Evolutionary conservation across 2,113 vertebrate genomes (phyloP).

Genomic region (Hemichromis elongatus): DNA sequence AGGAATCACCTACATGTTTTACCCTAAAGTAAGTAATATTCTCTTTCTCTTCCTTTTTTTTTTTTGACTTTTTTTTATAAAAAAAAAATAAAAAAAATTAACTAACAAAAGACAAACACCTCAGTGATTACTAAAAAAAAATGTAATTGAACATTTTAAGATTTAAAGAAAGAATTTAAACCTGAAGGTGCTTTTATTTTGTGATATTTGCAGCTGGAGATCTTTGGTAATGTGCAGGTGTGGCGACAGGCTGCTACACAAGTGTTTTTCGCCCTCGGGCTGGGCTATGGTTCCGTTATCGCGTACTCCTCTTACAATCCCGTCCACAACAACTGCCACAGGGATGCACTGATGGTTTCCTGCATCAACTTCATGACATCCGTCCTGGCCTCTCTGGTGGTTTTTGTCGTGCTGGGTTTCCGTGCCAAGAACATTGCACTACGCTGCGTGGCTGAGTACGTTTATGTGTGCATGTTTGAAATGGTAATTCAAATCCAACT

Average conservation of each 20-base stretch:
- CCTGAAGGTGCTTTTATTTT: background rate
- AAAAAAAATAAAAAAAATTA: too few relatives aligned
- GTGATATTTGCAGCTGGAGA: slow-evolving; percentile 78
- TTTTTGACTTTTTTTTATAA: background rate
- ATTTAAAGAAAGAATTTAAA: background rate
- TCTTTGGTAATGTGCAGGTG: slow-evolving; percentile 90
- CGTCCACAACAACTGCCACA: slow-evolving; percentile 96
- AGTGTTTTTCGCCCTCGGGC: slow-evolving; percentile 96
- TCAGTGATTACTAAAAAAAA: accelerated
- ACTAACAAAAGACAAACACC: background rate
- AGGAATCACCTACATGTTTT: slow-evolving; percentile 77
- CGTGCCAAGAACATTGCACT: slow-evolving; percentile 93
- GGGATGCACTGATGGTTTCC: slow-evolving; percentile 90
- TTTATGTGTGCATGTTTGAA: background rate
- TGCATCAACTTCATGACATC: slow-evolving; percentile 98
- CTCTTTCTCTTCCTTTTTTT: background rate
- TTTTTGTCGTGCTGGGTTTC: slow-evolving; percentile 95
- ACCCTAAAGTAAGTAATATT: slow-evolving; percentile 67
- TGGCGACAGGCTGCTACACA: slow-evolving; percentile 96
- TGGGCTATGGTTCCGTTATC: slow-evolving; percentile 95
- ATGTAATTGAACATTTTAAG: background rate
- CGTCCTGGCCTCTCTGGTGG: slow-evolving; percentile 90
- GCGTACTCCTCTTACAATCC: slow-evolving; percentile 99
- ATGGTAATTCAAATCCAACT: background rate
- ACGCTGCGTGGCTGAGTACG: slow-evolving; percentile 87